Evolutionary conservation across 2,113 vertebrate species (phyloP), one percentile per base, ranked within the genome.

Genomic region (Oryzias woworae): DNA sequence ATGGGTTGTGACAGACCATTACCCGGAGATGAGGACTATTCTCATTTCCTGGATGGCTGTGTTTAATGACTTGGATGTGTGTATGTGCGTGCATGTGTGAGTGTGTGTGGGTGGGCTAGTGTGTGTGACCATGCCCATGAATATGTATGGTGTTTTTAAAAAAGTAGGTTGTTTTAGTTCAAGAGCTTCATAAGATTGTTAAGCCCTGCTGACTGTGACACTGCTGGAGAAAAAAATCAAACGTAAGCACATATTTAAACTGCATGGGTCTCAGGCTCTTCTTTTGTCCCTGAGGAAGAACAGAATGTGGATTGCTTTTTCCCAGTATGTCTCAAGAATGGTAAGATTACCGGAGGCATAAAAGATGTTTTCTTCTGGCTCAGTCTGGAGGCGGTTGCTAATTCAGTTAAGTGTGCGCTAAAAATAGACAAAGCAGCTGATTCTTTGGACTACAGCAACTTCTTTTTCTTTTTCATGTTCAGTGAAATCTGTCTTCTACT

Each of bases 41-140:
- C 79, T 88, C 83, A 89, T 90, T 89, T 89, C 89, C 87, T 87
- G 45, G 58, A 75, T 84, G 73, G 36, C 15, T 70, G n/a, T 74
- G 60, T 78, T 78, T 75, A 22, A 63, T 50, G n/a, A 54, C 49
- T 63, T 68, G 58, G 62, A 59, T 57, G 31, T 43, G 14, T 63
- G n/a, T 72, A 16, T 8, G 2, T 36, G 3, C 7, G 26, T 28
- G 26, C 7, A 5, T 28, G 26, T 16, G 41, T 53, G 55, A 58
- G 51, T 36, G 7, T 28, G 26, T 28, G 26, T 20, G 20, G 20
- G 44, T 44, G 43, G 65, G 41, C 47, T 20, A 20, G 20, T 15
- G 41, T 55, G 55, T 60, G 51, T 42, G 26, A 2, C 48, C 62
- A 56, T 28, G 16, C 14, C 14, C 28, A 44, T 56, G 51, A 46